Base-by-base conservation (phyloP, 2,113 vertebrate species). In the Pluvialis apricaria region DNA sequence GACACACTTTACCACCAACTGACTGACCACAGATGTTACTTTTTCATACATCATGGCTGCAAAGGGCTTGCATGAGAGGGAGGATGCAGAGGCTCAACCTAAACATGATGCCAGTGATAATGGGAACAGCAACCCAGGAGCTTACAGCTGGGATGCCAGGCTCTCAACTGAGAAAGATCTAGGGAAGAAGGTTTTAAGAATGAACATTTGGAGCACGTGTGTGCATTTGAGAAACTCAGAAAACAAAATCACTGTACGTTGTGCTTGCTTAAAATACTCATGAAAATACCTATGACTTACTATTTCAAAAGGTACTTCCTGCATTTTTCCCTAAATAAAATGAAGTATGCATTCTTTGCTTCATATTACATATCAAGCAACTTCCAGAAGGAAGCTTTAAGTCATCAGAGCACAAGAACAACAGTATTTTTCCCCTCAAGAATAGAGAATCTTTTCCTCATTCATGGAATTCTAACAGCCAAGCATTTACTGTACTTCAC, bases 31-130 rank as follows among this genome's bases (percentile, higher is more conserved):
- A 84, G 45, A 75, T 32, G 10, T 32, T 34, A 36, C 32, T 75
- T 73, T 66, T 38, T 25, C 51, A n/a, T 5, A 31, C 3, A 9
- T 11, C 24, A 2, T 3, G 10, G 29, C n/a, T 62, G 25, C n/a
- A 68, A 47, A 77, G 25, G 4, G 22, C 15, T 89, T 65, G 34
- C 20, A 25, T 3, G 13, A 69, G 26, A 47, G 5, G 7, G 5
- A 52, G 17, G n/a, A 90, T 45, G 45, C 24, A 76, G 21, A 69
- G 9, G 47, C 15, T 81, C 31, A 65, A 57, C 13, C 58, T 25
- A n/a, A 82, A 38, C 13, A 22, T 0, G 0, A 3, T 25, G 21
- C 6, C 31, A 31, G 11, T 8, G 14, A 49, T 22, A 73, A 42
- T 1, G 6, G 29, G 9, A 96, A 88, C 9, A 82, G 42, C 14